Evolutionary conservation across 2,797 vertebrate species (phyloP), one percentile per base, ranked within the genome.

Genomic region (Pseudochaenichthys georgianus): DNA sequence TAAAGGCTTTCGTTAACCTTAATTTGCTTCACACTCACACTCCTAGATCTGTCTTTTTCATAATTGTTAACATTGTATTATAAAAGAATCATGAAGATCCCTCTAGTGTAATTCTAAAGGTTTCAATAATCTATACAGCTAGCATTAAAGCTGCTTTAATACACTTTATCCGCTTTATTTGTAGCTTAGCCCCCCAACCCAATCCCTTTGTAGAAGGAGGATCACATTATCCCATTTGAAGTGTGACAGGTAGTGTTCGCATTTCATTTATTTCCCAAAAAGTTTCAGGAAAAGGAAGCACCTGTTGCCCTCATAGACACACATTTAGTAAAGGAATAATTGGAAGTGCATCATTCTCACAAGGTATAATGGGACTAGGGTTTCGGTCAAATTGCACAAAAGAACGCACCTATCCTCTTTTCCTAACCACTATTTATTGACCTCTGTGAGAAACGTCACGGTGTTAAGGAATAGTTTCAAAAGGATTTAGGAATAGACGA

Each of bases 1-100:
- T 52, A 68, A 62, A 21, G 51, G 16, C 4, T 57, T 67, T 34
- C 11, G 13, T 69, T 52, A 59, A 50, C 21, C 47, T 62, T n/a
- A 50, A 61, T 15, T 23, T 28, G 4, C 28, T 9, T 1, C 8
- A 38, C 34, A 38, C 34, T 38, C 34, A 2, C 34, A 38, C 8
- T 9, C 7, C 34, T 9, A 38, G 34, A 38, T 38, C 34, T 38
- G 34, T 38, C 34, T 38, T 38, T 38, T 38, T 38, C 34, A 9
- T 9, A 9, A 38, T 7, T 38, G 34, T 38, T 6, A 38, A 38
- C 34, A 38, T 38, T 38, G 34, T 38, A 38, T 38, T 60, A 28
- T 16, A 17, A 47, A 23, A 48, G n/a, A 50, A 12, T 3, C 28
- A 50, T 38, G 6, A n/a, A 52, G 2, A 48, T 41, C 11, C 10